Base-by-base conservation (phyloP, 2,797 vertebrate species). In the Poeciliopsis gracilis region DNA sequence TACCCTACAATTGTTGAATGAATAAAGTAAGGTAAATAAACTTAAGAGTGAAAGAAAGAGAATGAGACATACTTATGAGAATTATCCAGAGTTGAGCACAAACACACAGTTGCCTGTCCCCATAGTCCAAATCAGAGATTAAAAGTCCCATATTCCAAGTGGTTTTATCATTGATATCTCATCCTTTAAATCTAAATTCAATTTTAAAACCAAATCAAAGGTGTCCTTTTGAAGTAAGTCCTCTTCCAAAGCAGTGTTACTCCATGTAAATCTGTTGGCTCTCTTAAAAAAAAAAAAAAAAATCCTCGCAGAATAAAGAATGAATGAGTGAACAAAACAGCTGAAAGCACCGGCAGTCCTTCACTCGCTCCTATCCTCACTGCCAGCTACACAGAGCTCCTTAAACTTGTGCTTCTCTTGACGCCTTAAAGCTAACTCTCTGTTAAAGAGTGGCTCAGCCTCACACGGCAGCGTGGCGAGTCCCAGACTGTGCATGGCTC, bases 121-220 rank as follows among this genome's bases (percentile, higher is more conserved):
- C 85, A 75, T 88, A 89, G 88, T 95, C 92, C 92, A 94, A 90
- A 84, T 86, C 88, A 89, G 57, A 87, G 77, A 90, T 90, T 93
- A 95, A 93, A 91, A 94, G 88, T 95, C 95, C 95, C 96, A 96
- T 96, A 94, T 95, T 96, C 93, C 93, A 94, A 92, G 78, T 73
- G 81, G 76, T 88, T 89, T 89, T 90, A 71, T 91, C 92, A 94
- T 94, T 84, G 90, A 94, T 87, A 86, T 88, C 78, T 83, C 91
- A 91, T 91, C 84, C 83, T 91, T 92, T 79, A 86, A 91, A 91
- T 78, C 41, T 75, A 38, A 16, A 23, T 20, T 61, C 4, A 45
- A 69, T 23, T 55, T 7, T 59, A 76, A 84, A 12, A 23, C 20
- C 12, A 67, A 67, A 81, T 51, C 70, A 78, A 83, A 30, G 73